Evolutionary conservation across 2,113 vertebrate genomes (phyloP), one percentile per base, ranked within the genome.

Genomic region (Synodontis membranacea): DNA sequence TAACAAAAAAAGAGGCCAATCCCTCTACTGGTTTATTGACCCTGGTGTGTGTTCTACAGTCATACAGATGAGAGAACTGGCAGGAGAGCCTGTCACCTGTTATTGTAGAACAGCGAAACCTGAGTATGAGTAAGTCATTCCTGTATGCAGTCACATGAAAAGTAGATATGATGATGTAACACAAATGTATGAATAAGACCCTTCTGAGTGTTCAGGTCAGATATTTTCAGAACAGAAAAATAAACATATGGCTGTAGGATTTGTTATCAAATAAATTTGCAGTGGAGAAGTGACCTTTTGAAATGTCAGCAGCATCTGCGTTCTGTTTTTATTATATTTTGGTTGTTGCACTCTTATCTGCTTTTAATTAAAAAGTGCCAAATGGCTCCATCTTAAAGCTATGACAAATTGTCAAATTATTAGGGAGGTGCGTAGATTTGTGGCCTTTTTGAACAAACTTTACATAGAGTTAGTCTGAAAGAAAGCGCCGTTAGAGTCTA

Each of bases 211-310:
- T 70, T 70, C 42, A 66, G n/a, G 31, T 70, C 19, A 68, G 31
- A 34, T 37, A 70, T 70, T 70, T 70, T 44, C 56, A 42, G 5
- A 72, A 39, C 48, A 52, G 17, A 48, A 44, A 31, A 11, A 34
- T 46, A 34, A 34, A 48, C 12, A 17, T 6, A 3, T 6, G 42
- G n/a, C 42, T 25, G 74, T 21, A 62, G 2, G 25, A 85, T 19
- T 28, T 85, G 64, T 83, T 86, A 70, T 68, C 79, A 85, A 68
- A 84, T 84, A 70, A 68, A 85, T 87, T 68, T 76, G 28, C 42
- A 39, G n/a, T 46, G 37, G 15, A 3, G 48, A 82, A 44, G 39
- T 34, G 75, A 89, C 76, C 82, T 89, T 89, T 85, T 50, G 34
- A 62, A 85, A 87, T 79, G n/a, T 44, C 50, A 58, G 28, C 23